Evolutionary conservation across 2,797 vertebrate species (phyloP).

Genomic region (Arnoldichthys spilopterus): DNA sequence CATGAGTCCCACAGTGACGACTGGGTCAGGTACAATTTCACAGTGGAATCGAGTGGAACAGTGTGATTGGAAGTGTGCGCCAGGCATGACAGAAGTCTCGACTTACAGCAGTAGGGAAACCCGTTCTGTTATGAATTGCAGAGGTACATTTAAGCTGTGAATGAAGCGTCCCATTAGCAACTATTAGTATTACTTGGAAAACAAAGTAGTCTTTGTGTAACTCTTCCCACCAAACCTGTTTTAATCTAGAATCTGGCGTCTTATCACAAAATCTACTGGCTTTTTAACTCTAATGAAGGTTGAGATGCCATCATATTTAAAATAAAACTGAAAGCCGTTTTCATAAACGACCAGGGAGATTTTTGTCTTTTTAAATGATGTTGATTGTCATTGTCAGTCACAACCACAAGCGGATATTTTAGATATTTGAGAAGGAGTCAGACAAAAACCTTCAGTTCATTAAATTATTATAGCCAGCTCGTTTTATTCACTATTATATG

Average conservation of each 20-base stretch:
- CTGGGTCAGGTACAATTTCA: constrained; percentile 43
- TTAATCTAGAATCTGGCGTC: not conserved
- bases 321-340: too few relatives aligned
- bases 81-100: constrained; percentile 17
- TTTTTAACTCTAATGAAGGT: constrained; percentile 3
- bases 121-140: not conserved
- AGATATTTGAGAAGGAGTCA: too few relatives aligned
- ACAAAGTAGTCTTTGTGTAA: too few relatives aligned
- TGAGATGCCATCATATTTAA: not conserved
- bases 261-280: not conserved
- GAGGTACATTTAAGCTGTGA: not conserved
- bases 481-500: too few relatives aligned
- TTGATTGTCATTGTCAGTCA: too few relatives aligned
- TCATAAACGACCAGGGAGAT: too few relatives aligned
- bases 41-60: constrained; percentile 42
- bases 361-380: too few relatives aligned
- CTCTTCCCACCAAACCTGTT: too few relatives aligned
- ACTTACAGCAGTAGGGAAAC: not conserved
- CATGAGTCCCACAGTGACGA: constrained; percentile 23
- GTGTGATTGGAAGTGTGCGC: constrained; percentile 22
- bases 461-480: too few relatives aligned
- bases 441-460: too few relatives aligned
- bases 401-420: too few relatives aligned
- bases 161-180: not conserved
- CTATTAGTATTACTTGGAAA: not conserved